phyloP scores from a whole-genome alignment of 2,113 vertebrate species.

The Megalops atlanticus region DNA sequence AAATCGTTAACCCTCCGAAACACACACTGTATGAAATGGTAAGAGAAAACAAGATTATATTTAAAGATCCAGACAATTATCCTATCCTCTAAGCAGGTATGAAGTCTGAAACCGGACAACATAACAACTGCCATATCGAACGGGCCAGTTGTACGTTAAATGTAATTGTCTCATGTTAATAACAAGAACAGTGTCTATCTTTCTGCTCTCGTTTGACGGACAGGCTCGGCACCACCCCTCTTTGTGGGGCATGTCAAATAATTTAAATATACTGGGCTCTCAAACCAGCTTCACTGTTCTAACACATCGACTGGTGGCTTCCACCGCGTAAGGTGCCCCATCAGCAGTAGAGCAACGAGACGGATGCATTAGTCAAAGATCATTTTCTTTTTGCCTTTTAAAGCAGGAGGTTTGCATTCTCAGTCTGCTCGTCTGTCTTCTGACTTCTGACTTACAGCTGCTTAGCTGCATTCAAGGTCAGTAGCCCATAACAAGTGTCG shows the following conservation, averaged over 20 bases:
- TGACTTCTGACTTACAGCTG: slow-evolving; percentile 24
- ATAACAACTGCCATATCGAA: neutral
- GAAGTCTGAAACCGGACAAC: no score
- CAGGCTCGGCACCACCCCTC: slow-evolving; percentile 60
- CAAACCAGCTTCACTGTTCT: slow-evolving; percentile 35
- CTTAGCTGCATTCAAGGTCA: slow-evolving; percentile 75
- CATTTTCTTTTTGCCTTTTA: neutral
- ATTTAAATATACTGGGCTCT: slow-evolving; percentile 57
- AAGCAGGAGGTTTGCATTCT: neutral
- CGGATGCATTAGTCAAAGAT: slow-evolving; percentile 27
- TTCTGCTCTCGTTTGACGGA: slow-evolving; percentile 49
- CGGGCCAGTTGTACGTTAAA: neutral
- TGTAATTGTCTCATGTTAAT: neutral
- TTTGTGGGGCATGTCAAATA: slow-evolving; percentile 56
- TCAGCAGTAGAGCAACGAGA: neutral
- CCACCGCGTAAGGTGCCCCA: neutral
- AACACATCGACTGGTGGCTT: slow-evolving; percentile 52
- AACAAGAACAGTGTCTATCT: neutral
- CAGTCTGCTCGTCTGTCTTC: neutral
- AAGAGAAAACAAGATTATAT: no score
- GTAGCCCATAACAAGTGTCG: slow-evolving; percentile 62
- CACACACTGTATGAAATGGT: no score
- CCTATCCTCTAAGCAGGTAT: no score
- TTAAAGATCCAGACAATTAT: no score
- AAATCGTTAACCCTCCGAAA: no score